These are phyloP conservation scores for Coptotermes formosanus DNA, from an alignment of 1,140 invertebrate genomes.

Conservation along the genomic window DNA sequence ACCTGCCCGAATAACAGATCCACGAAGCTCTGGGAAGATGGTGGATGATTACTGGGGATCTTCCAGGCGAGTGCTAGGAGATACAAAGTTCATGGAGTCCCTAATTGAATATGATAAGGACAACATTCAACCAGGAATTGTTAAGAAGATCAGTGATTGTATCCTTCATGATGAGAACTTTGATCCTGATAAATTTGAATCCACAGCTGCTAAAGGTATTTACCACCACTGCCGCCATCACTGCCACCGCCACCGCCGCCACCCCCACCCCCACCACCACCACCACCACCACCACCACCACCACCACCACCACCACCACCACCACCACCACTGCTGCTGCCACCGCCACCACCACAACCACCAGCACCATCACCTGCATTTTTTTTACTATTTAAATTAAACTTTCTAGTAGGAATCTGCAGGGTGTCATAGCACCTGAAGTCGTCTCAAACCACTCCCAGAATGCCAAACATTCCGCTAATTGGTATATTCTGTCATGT, in stretches of 20 bases:
- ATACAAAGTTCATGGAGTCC: constrained; percentile 85
- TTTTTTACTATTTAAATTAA: too few species aligned
- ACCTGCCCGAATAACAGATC: constrained; percentile 78
- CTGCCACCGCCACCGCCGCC: too few species aligned
- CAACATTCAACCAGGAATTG: constrained; percentile 77
- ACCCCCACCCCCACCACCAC: background rate
- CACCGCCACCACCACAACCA: background rate
- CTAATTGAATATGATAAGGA: constrained; percentile 91
- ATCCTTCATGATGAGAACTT: constrained; percentile 83
- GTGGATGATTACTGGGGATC: constrained; percentile 93
- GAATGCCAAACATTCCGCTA: too few species aligned
- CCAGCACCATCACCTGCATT: background rate
- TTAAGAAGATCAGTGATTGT: constrained; percentile 80
- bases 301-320: background rate
- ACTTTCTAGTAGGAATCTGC: too few species aligned
- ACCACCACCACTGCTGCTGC: background rate
- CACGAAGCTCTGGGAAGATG: constrained; percentile 67
- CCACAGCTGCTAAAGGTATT: constrained; percentile 50
- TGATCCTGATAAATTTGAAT: constrained; percentile 75
- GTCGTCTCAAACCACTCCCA: too few species aligned
- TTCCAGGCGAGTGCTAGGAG: constrained; percentile 85
- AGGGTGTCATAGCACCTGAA: too few species aligned
- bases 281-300: background rate
- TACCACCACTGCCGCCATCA: too few species aligned
- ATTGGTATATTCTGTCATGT: too few species aligned